Percentiles rank a stretch among this genome's conserved stretches.
Conservation (phyloP, 2,797 vertebrate genomes). For the Catamblyrhynchus diadema region DNA sequence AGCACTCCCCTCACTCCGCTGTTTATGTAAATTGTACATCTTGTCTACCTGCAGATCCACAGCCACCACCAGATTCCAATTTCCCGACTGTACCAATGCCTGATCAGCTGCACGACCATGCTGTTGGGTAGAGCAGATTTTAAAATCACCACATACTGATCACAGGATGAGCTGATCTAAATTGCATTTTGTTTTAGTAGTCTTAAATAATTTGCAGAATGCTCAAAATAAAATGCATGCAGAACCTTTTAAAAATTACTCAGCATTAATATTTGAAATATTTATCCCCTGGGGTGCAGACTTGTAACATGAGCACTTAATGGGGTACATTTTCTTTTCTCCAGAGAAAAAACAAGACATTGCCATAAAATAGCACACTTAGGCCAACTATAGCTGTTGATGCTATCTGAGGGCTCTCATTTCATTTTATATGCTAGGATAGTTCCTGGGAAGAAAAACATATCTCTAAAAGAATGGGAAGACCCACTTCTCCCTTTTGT, state of each 20-base stretch:
- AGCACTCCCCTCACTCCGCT: neutral
- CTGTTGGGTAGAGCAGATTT: neutral
- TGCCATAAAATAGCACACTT: conserved; percentile 36
- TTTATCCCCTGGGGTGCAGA: conserved; percentile 3
- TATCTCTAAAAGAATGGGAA: neutral
- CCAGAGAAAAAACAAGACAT: conserved; percentile 26
- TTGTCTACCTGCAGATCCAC: neutral
- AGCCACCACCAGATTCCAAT: neutral
- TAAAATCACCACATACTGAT: neutral
- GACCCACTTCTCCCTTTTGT: neutral
- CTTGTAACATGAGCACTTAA: conserved; percentile 26
- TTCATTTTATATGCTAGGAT: conserved; percentile 29
- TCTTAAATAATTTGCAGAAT: conserved; percentile 38
- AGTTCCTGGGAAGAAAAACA: conserved; percentile 15
- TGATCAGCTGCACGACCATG: neutral
- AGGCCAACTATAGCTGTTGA: neutral
- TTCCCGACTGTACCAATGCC: neutral
- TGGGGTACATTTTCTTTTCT: conserved; percentile 46
- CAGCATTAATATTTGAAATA: conserved; percentile 55
- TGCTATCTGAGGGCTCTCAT: conserved; percentile 29
- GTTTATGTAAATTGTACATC: neutral
- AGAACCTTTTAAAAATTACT: conserved; percentile 55
- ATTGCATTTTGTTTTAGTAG: neutral
- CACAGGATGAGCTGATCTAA: neutral
- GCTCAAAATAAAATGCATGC: conserved; percentile 13